Evolutionary conservation across 2,113 vertebrate genomes (phyloP).

Genomic region (Herpetotheres cachinnans): DNA sequence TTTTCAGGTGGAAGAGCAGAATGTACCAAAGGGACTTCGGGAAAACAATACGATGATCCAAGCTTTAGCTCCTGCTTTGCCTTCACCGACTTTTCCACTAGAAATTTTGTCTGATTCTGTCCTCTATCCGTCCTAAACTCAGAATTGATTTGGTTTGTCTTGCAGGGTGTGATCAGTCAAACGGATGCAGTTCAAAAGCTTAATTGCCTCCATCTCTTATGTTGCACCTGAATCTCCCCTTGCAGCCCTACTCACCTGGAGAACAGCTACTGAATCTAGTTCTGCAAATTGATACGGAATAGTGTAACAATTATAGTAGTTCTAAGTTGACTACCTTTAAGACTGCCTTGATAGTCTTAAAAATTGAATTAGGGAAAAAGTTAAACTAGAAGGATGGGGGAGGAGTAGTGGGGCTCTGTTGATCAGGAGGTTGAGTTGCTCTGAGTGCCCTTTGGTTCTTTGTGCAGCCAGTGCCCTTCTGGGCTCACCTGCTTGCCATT

Average conservation of each 20-base stretch:
- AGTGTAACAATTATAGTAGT: neutral
- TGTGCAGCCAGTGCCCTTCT: neutral
- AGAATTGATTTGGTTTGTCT: neutral
- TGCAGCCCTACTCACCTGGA: neutral
- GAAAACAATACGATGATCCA: rapidly evolving
- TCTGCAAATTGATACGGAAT: neutral
- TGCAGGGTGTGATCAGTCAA: neutral
- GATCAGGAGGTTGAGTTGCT: neutral
- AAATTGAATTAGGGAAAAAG: neutral
- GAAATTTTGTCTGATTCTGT: neutral
- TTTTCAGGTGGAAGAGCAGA: neutral
- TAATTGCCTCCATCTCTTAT: neutral
- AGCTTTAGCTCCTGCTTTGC: neutral
- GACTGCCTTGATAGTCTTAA: neutral
- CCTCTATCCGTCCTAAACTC: neutral
- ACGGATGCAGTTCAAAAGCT: neutral
- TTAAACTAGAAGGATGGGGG: neutral
- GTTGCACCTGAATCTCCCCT: neutral
- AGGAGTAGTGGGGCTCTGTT: neutral
- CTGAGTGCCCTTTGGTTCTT: neutral
- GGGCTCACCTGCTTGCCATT: neutral
- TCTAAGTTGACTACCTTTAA: neutral
- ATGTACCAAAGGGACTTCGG: neutral
- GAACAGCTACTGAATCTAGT: neutral
- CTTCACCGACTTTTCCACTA: neutral